Conservation (phyloP, 2,113 vertebrate genomes). For the Nicator chloris region DNA sequence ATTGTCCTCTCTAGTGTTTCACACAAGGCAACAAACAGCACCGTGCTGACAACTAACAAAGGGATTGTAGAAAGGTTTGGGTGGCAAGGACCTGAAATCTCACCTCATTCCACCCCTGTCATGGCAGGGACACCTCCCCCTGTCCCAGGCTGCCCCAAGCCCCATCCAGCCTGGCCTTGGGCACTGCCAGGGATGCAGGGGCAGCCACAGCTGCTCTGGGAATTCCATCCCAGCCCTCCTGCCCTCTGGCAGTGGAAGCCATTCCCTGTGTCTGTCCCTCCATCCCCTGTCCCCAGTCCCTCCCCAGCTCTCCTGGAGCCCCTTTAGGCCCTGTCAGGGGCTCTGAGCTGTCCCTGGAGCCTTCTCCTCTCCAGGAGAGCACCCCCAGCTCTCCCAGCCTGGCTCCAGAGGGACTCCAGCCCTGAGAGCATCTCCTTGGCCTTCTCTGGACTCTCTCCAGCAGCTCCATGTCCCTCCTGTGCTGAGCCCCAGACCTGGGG, state of each 20-base stretch:
- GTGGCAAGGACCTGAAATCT: background rate
- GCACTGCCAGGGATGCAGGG: background rate
- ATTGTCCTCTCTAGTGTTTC: background rate
- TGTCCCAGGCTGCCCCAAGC: background rate
- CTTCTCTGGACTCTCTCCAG: background rate
- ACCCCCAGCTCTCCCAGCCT: background rate
- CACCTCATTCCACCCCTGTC: background rate
- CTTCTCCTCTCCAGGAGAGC: background rate
- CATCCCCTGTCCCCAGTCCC: background rate
- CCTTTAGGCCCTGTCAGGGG: rapidly evolving
- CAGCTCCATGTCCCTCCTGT: background rate
- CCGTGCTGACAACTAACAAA: background rate
- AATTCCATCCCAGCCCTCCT: background rate
- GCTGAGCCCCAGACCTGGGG: background rate
- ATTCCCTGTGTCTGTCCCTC: background rate
- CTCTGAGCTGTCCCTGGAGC: background rate
- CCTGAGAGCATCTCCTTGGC: rapidly evolving
- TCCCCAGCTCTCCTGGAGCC: background rate
- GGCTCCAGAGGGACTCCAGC: background rate
- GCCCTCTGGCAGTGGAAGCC: background rate
- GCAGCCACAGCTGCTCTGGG: background rate
- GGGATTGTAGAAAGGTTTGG: background rate
- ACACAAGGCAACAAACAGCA: background rate
- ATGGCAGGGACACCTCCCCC: background rate
- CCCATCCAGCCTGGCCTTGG: background rate